Evolutionary conservation across 2,888 invertebrate species (phyloP).

Genomic region (Mesorhabditis spiculigera): DNA sequence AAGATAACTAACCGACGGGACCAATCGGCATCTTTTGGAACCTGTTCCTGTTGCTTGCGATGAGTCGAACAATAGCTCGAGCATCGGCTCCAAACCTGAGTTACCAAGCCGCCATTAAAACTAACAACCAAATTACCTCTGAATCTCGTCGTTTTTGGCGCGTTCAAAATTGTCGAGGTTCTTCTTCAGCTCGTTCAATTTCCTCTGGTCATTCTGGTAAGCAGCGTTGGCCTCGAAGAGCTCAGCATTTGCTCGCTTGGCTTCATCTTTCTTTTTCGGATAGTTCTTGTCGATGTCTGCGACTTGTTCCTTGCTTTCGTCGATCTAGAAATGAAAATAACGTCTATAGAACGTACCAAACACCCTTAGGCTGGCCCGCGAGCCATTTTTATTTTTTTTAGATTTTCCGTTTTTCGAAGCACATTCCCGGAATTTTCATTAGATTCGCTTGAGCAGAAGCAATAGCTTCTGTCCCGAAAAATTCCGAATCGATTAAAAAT

Average conservation of each 20-base stretch:
- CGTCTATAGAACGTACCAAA: too few species aligned
- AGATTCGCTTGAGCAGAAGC: too few species aligned
- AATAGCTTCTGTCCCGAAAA: too few species aligned
- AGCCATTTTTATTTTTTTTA: too few species aligned
- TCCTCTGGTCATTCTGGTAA: not conserved
- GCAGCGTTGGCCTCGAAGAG: not conserved
- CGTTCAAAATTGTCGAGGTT: not conserved
- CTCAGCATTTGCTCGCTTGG: not conserved
- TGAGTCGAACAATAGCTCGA: conserved; percentile 23
- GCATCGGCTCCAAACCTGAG: conserved; percentile 37
- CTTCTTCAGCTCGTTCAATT: not conserved
- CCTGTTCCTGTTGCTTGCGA: conserved; percentile 17
- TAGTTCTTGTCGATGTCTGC: too few species aligned
- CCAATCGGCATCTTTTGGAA: conserved; percentile 42
- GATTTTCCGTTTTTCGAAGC: too few species aligned
- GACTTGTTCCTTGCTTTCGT: too few species aligned
- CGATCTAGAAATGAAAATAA: too few species aligned
- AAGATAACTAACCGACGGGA: conserved; percentile 34
- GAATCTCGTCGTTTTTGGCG: not conserved
- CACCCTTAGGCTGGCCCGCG: too few species aligned
- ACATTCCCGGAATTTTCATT: too few species aligned
- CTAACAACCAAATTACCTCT: not conserved
- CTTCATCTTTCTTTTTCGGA: conserved; percentile 3
- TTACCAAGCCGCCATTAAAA: not conserved
- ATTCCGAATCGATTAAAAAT: too few species aligned